Conservation (phyloP, 2,797 vertebrate genomes). For the Ateles fusciceps region DNA sequence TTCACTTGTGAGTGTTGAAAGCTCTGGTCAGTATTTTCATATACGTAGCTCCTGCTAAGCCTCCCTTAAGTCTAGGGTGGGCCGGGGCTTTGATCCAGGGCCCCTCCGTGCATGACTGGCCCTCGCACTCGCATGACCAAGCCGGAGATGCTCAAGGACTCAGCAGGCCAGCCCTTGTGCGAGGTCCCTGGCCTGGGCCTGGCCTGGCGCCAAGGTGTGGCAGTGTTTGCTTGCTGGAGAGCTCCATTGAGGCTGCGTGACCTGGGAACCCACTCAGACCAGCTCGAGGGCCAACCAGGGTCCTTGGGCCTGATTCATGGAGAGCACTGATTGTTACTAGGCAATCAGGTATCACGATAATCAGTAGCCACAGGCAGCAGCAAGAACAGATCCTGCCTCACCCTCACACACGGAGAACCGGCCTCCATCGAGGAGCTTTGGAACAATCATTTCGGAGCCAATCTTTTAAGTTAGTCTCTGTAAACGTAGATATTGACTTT, state of each 20-base stretch:
- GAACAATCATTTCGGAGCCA: neutral
- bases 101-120: rapidly evolving
- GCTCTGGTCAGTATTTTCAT: neutral
- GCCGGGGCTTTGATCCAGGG: neutral
- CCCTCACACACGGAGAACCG: rapidly evolving
- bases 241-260: neutral
- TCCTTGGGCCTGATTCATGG: neutral
- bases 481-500: neutral
- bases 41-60: neutral
- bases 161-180: neutral
- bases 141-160: neutral
- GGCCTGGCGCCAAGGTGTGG: neutral
- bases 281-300: neutral
- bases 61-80: neutral
- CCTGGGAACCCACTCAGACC: neutral
- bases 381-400: rapidly evolving
- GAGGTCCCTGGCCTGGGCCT: neutral
- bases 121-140: neutral
- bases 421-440: neutral
- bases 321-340: neutral
- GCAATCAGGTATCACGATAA: neutral
- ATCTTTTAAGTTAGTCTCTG: neutral
- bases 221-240: neutral
- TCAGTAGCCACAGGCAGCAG: neutral
- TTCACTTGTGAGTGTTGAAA: neutral